phyloP scores from a whole-genome alignment of 2,888 invertebrate genomes.

The Caradrina clavipalpis region DNA sequence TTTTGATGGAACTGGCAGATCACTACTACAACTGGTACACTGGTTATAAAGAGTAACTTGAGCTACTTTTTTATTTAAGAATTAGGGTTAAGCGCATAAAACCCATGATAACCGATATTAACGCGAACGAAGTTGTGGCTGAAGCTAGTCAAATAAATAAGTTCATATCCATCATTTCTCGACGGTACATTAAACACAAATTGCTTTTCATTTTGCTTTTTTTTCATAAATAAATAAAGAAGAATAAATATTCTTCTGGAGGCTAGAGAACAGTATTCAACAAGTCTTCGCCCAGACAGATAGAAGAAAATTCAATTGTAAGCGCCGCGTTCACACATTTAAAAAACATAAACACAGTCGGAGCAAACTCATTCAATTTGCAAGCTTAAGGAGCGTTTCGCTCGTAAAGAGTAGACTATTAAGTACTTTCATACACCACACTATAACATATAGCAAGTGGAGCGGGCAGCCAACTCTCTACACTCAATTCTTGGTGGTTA shows the following conservation, averaged over 20 bases:
- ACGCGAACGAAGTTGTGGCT: no score
- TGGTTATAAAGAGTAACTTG: no score
- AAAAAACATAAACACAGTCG: conserved; percentile 65
- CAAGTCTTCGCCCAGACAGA: conserved; percentile 23
- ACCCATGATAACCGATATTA: no score
- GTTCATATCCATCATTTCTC: conserved; percentile 31
- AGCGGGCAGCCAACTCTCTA: conserved; percentile 89
- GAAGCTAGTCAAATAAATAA: conserved; percentile 2
- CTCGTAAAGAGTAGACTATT: conserved; percentile 78
- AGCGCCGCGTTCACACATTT: conserved; percentile 41
- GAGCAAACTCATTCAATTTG: conserved; percentile 71
- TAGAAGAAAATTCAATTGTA: conserved; percentile 33
- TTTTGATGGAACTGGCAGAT: no score
- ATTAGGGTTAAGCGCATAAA: no score
- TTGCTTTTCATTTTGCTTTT: conserved; percentile 40
- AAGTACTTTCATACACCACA: conserved; percentile 86
- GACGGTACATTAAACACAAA: conserved; percentile 40
- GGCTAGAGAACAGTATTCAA: conserved; percentile 27
- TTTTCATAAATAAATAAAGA: conserved; percentile 37
- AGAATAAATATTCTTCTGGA: conserved; percentile 18
- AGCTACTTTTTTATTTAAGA: no score
- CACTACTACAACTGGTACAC: no score
- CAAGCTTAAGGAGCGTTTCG: conserved; percentile 72
- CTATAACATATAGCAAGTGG: conserved; percentile 89
- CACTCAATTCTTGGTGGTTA: conserved; percentile 86